Percentiles rank a stretch among this genome's conserved stretches.
Conservation (phyloP, 2,113 vertebrate species). For the Pedetes capensis region DNA sequence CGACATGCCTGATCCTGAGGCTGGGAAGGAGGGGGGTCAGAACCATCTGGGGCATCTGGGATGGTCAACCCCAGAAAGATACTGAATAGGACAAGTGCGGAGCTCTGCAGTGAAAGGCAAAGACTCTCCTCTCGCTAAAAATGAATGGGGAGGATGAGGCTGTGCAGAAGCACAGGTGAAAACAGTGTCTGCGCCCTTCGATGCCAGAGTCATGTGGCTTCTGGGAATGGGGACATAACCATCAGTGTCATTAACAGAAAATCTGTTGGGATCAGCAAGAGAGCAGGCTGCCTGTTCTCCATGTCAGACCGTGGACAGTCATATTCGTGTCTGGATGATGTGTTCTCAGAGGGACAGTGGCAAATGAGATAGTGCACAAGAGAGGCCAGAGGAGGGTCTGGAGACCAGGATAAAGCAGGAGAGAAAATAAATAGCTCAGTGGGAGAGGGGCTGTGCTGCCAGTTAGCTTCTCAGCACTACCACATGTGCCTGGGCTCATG, state of each 20-base stretch:
- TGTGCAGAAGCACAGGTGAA: fast-evolving
- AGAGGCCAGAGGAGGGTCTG: background rate
- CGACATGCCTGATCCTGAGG: background rate
- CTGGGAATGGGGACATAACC: background rate
- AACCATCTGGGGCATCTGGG: background rate
- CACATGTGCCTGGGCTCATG: no score
- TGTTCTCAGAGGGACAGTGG: background rate
- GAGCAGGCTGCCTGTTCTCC: background rate
- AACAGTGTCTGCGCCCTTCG: fast-evolving
- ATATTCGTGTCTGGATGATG: background rate
- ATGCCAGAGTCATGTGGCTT: background rate
- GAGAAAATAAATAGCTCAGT: background rate
- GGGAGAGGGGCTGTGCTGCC: background rate
- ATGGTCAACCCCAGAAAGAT: background rate
- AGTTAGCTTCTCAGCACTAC: background rate
- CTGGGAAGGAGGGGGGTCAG: background rate
- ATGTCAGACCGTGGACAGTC: background rate
- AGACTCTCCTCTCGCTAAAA: fast-evolving
- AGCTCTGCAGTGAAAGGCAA: background rate
- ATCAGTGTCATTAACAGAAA: background rate
- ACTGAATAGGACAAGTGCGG: background rate
- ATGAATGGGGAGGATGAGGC: fast-evolving
- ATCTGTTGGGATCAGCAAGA: background rate
- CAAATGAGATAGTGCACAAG: background rate
- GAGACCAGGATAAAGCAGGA: background rate